Evolutionary conservation across 2,888 invertebrate species (phyloP), one percentile per base, ranked within the genome.

Genomic region (Cheiracanthium punctorium): DNA sequence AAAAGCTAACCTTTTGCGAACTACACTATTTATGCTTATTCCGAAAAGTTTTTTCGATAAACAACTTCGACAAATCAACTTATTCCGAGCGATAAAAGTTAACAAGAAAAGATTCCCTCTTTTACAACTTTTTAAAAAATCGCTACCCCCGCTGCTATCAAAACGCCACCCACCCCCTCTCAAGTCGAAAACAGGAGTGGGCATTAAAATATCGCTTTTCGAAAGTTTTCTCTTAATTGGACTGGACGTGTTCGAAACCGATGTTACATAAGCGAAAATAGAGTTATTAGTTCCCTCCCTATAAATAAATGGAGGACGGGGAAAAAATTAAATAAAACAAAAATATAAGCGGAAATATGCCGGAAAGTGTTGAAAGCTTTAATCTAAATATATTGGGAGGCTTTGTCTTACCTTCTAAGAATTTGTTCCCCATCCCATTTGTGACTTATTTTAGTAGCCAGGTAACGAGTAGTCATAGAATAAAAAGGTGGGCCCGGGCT

Each of bases 381-480:
- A 58, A 58, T 24, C 20, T 7, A 24, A 58, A 58, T 12, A 58
- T 58, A 58, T 58, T 58, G 58, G 14, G 24, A 58, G 58, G 48
- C 24, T 24, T 58, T 58, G 20, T n/a, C 12, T 58, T 58, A 24
- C 12, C 24, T 24, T 58, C 24, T 48, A 17, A 48, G 48, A 48
- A 48, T 17, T 12, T 48, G 17, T 48, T 58, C 24, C 58, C 17
- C 24, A 1, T 20, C 20, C 24, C 58, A 58, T 24, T 24, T 58
- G 58, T 58, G 20, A n/a, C 58, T 58, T 58, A 58, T 58, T 58
- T 58, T 58, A 24, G 58, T 24, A 24, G 58, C 58, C 12, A n/a
- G 58, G 58, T 58, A 58, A 58, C 58, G 58, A 58, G 58, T 5
- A 58, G 58, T 58, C 58, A 58, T 58, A 8, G 58, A 58, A 58